phyloP scores from a whole-genome alignment of 53 echinoderm and acorn worm genomes.

The Echinarachnius parma region DNA sequence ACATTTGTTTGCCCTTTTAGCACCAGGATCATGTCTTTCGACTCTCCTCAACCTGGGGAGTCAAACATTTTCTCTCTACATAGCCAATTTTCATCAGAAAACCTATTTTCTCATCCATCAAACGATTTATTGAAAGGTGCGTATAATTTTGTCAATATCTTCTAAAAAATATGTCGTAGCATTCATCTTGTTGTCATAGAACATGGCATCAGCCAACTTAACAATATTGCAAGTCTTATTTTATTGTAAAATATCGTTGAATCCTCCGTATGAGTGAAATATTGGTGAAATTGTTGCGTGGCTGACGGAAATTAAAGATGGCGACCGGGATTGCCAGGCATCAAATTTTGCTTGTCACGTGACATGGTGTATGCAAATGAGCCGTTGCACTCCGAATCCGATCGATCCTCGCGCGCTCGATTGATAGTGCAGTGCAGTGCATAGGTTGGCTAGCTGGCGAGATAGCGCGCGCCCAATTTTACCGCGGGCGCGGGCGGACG shows the following conservation, averaged over 20 bases:
- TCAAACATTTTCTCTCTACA: conserved; percentile 21
- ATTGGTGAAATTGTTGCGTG: not conserved
- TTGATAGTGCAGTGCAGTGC: too few relatives aligned
- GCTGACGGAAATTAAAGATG: not conserved
- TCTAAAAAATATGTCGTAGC: not conserved
- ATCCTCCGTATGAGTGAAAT: too few relatives aligned
- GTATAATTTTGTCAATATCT: not conserved
- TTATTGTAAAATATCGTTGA: too few relatives aligned
- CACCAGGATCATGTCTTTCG: conserved; percentile 21
- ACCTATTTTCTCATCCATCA: not conserved
- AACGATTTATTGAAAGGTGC: conserved; percentile 28
- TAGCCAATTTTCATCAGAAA: conserved; percentile 7
- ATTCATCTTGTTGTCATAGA: too few relatives aligned
- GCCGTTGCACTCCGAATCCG: not conserved
- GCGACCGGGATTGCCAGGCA: not conserved
- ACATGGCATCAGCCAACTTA: too few relatives aligned
- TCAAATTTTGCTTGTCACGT: not conserved
- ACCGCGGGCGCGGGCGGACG: too few relatives aligned
- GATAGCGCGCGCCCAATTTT: too few relatives aligned
- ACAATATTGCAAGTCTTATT: too few relatives aligned
- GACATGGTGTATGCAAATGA: not conserved
- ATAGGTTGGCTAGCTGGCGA: too few relatives aligned
- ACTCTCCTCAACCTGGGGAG: conserved; percentile 16
- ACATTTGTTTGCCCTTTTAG: not conserved
- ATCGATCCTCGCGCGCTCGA: too few relatives aligned